Percentiles rank a stretch among this genome's conserved stretches.
These are phyloP conservation scores for Xyliphius kryptos DNA, from an alignment of 2,113 vertebrate species.

Conservation along the genomic window DNA sequence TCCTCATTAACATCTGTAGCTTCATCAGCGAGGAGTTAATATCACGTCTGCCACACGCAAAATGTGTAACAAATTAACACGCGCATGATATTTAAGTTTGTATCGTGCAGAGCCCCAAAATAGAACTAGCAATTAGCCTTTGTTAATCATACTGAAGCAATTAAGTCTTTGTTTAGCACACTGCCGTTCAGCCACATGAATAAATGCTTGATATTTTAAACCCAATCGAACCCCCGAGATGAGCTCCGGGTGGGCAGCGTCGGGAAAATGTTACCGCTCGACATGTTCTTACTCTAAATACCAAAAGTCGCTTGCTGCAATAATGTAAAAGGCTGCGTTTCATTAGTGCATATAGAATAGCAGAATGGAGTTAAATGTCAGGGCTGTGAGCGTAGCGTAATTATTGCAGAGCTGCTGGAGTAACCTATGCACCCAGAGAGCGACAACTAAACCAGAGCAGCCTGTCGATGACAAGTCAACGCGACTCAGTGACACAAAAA, in stretches of 20 bases:
- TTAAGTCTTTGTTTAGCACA: too few species aligned
- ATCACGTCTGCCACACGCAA: too few species aligned
- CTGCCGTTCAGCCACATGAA: conserved; percentile 26
- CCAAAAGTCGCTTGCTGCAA: conserved; percentile 1
- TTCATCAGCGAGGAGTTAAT: too few species aligned
- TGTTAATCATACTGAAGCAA: too few species aligned
- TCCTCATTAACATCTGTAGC: too few species aligned
- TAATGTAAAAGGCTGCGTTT: conserved; percentile 13
- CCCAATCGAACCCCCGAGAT: conserved; percentile 35
- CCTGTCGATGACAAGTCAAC: too few species aligned
- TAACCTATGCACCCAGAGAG: background rate
- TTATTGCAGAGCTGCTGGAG: conserved; percentile 11
- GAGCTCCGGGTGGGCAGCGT: conserved; percentile 14
- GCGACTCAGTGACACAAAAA: too few species aligned
- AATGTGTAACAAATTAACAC: too few species aligned
- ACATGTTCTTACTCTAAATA: conserved; percentile 29
- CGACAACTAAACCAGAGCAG: background rate
- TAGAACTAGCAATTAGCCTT: too few species aligned
- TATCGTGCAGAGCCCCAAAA: too few species aligned
- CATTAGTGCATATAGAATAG: conserved; percentile 19
- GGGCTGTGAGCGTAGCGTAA: background rate
- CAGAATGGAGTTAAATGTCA: conserved; percentile 30
- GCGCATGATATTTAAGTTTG: too few species aligned
- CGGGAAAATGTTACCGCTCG: conserved; percentile 30
- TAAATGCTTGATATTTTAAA: conserved; percentile 47